A percentile compares a stretch with the other conserved stretches of the same genome.
phyloP scores from a whole-genome alignment of 1,140 invertebrate species.

The Hetaerina americana region DNA sequence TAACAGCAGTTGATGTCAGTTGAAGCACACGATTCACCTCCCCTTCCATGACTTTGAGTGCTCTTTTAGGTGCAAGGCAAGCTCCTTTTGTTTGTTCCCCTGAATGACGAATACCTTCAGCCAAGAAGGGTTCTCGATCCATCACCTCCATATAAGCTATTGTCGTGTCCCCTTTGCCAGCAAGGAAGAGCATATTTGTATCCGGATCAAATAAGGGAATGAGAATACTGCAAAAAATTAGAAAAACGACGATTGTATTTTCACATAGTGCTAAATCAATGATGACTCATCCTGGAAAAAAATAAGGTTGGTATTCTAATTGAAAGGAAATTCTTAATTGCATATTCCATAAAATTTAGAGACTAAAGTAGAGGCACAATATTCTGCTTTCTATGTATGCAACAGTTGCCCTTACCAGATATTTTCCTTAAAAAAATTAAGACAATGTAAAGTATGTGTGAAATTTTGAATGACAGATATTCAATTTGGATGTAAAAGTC shows the following conservation, averaged over 20 bases:
- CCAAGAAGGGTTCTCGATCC: constrained; percentile 66
- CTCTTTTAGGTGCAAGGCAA: constrained; percentile 80
- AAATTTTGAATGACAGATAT: no score
- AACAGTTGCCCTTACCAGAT: no score
- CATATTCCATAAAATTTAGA: no score
- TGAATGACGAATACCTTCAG: constrained; percentile 65
- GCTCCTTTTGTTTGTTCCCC: constrained; percentile 87
- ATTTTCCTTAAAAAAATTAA: no score
- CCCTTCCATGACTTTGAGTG: constrained; percentile 84
- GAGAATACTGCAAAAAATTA: constrained; percentile 42
- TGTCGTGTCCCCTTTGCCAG: constrained; percentile 83
- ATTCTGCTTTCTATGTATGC: no score
- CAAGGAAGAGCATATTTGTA: constrained; percentile 85
- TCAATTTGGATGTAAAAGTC: no score
- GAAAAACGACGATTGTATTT: background rate
- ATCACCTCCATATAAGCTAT: constrained; percentile 75
- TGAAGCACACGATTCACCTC: constrained; percentile 85
- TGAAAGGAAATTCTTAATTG: constrained; percentile 6
- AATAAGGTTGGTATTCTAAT: constrained; percentile 11
- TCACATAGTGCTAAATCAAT: no score
- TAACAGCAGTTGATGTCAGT: constrained; percentile 67
- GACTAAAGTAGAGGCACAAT: no score
- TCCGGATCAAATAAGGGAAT: constrained; percentile 84
- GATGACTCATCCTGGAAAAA: constrained; percentile 17
- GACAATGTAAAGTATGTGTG: no score